Evolutionary conservation across 2,888 invertebrate genomes (phyloP).

Genomic region (Idaea straminata): DNA sequence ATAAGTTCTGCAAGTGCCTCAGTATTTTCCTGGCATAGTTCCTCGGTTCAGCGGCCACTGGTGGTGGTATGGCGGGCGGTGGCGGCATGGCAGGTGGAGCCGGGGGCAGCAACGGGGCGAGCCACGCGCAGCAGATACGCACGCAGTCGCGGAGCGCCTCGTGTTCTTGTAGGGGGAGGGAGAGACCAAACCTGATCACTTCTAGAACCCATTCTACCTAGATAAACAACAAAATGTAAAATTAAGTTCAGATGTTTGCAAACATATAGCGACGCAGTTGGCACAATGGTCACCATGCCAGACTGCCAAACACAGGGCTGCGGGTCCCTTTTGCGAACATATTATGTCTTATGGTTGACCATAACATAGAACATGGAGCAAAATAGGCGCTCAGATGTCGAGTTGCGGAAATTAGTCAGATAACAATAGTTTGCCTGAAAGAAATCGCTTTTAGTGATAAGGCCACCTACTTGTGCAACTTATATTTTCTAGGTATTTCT

Average conservation of each 20-base stretch:
- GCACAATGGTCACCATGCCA: too few relatives aligned
- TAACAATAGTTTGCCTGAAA: too few relatives aligned
- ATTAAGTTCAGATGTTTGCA: not conserved
- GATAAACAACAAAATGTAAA: constrained; percentile 23
- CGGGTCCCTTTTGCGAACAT: too few relatives aligned
- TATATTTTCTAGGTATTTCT: too few relatives aligned
- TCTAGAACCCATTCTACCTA: constrained; percentile 94
- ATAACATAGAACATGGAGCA: too few relatives aligned
- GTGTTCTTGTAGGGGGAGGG: constrained; percentile 93
- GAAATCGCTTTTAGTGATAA: too few relatives aligned
- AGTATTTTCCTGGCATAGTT: constrained; percentile 94
- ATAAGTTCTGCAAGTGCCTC: constrained; percentile 95
- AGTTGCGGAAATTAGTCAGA: too few relatives aligned
- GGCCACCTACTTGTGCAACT: too few relatives aligned
- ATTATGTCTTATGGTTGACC: too few relatives aligned
- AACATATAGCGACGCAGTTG: too few relatives aligned
- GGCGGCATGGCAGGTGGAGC: constrained; percentile 92
- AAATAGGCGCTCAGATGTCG: too few relatives aligned
- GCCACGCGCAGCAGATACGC: constrained; percentile 98
- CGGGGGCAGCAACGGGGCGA: constrained; percentile 90
- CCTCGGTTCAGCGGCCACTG: constrained; percentile 93
- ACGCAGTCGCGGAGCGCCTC: constrained; percentile 98
- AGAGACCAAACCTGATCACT: constrained; percentile 94
- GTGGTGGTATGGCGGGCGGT: constrained; percentile 92
- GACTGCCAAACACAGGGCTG: too few relatives aligned